phyloP scores from a whole-genome alignment of 2,888 invertebrate species.

The Hyppa rectilinea region DNA sequence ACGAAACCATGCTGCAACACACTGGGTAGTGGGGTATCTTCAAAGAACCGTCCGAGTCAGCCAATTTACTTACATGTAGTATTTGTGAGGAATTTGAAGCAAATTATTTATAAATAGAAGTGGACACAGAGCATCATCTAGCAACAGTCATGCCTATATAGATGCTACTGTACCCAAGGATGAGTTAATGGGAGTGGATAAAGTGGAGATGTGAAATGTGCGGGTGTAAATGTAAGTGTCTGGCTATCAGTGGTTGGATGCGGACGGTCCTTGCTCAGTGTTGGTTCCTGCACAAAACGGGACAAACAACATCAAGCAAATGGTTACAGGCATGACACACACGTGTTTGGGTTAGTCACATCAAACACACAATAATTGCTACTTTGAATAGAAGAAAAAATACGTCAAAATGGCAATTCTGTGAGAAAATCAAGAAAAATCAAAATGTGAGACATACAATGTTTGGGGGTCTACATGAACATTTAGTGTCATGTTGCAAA shows the following conservation, averaged over 20 bases:
- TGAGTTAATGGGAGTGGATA: slow-evolving; percentile 48
- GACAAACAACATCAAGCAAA: slow-evolving; percentile 88
- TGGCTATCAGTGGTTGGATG: slow-evolving; percentile 83
- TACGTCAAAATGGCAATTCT: slow-evolving; percentile 60
- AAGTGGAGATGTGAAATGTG: slow-evolving; percentile 61
- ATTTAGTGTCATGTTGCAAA: slow-evolving; percentile 27
- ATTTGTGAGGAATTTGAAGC: slow-evolving; percentile 54
- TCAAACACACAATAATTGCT: slow-evolving; percentile 58
- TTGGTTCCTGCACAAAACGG: slow-evolving; percentile 88
- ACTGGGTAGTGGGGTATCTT: slow-evolving; percentile 78
- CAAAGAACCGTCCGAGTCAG: slow-evolving; percentile 80
- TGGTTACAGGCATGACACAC: slow-evolving; percentile 88
- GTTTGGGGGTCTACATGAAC: slow-evolving; percentile 32
- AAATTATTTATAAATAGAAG: slow-evolving; percentile 21
- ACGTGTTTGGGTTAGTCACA: slow-evolving; percentile 80
- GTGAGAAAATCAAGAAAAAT: slow-evolving; percentile 61
- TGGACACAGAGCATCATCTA: slow-evolving; percentile 38
- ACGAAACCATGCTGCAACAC: slow-evolving; percentile 88
- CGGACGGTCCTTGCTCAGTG: slow-evolving; percentile 87
- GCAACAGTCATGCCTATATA: not conserved
- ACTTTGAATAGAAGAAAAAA: slow-evolving; percentile 24
- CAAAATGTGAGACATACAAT: slow-evolving; percentile 62
- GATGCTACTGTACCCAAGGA: slow-evolving; percentile 26
- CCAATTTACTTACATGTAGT: slow-evolving; percentile 72
- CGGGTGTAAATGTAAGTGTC: slow-evolving; percentile 64